Percentiles rank a stretch among this genome's conserved stretches.
Conservation (phyloP, 2,888 invertebrate species). For the Endotricha flammealis region DNA sequence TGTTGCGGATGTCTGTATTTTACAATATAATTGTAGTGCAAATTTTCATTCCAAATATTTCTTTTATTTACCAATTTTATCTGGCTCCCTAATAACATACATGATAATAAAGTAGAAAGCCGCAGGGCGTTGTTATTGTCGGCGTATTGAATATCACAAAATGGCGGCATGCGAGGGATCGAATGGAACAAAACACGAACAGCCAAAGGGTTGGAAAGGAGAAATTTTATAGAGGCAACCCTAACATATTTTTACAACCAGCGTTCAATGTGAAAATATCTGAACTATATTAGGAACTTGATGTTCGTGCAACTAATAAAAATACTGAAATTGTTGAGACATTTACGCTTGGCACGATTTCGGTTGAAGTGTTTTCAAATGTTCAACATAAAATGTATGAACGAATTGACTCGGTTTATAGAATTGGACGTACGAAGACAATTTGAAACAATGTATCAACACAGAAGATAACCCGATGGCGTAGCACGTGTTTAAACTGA, state of each 20-base stretch:
- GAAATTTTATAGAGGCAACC: slow-evolving; percentile 44
- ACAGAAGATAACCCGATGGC: too few species aligned
- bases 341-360: slow-evolving; percentile 2
- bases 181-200: slow-evolving; percentile 38
- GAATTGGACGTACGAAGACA: too few species aligned
- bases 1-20: neutral
- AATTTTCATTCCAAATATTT: neutral
- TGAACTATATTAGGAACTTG: slow-evolving; percentile 22
- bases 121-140: slow-evolving; percentile 40
- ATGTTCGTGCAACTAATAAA: slow-evolving; percentile 17
- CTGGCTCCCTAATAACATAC: slow-evolving; percentile 34
- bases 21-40: neutral
- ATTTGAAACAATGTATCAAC: too few species aligned
- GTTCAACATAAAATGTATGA: neutral
- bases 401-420: neutral
- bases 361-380: slow-evolving; percentile 9
- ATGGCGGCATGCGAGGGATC: slow-evolving; percentile 31
- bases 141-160: slow-evolving; percentile 50
- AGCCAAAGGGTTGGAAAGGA: slow-evolving; percentile 29
- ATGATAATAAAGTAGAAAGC: slow-evolving; percentile 40
- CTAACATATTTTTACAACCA: slow-evolving; percentile 42
- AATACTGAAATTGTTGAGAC: slow-evolving; percentile 13
- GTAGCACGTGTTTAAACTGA: too few species aligned
- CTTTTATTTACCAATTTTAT: slow-evolving; percentile 22
- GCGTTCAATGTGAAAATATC: slow-evolving; percentile 28